Percentiles rank a stretch among this genome's conserved stretches.
Evolutionary conservation across 2,797 vertebrate species (phyloP).

Genomic region (Sebastes hubbsi): DNA sequence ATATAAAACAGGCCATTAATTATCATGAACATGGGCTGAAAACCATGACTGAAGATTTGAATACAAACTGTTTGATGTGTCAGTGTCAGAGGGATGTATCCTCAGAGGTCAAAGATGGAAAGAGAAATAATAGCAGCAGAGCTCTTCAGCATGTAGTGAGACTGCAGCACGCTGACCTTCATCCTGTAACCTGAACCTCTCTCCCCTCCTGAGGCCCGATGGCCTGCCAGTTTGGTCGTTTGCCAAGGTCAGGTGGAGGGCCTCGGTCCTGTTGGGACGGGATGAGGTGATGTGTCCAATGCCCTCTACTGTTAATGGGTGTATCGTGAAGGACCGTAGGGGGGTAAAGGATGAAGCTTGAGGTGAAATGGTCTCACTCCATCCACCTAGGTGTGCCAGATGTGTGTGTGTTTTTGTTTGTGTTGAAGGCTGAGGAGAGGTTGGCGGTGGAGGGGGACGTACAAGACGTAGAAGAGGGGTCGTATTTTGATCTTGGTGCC

Average conservation of each 20-base stretch:
- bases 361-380: conserved; percentile 31
- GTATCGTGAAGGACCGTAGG: conserved; percentile 27
- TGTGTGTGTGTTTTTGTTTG: conserved; percentile 4
- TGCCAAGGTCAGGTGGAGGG: conserved; percentile 66
- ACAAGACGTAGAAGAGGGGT: neutral
- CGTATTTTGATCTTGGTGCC: neutral
- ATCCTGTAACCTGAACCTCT: conserved; percentile 36
- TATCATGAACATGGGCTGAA: conserved; percentile 15
- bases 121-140: conserved; percentile 33
- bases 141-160: conserved; percentile 53
- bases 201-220: conserved; percentile 48
- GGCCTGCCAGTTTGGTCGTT: conserved; percentile 54
- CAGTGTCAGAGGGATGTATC: conserved; percentile 1
- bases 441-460: neutral
- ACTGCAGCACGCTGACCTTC: conserved; percentile 61
- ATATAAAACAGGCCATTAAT: conserved; percentile 19
- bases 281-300: conserved; percentile 52
- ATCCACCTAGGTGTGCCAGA: neutral
- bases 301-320: conserved; percentile 66
- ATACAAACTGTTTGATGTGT: conserved; percentile 10
- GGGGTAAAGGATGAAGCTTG: conserved; percentile 9
- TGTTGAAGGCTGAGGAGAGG: neutral
- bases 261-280: conserved; percentile 49
- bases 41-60: neutral
- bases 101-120: neutral